These are phyloP conservation scores for Urophycis tenuis DNA, from an alignment of 2,797 vertebrate genomes.

Conservation along the genomic window DNA sequence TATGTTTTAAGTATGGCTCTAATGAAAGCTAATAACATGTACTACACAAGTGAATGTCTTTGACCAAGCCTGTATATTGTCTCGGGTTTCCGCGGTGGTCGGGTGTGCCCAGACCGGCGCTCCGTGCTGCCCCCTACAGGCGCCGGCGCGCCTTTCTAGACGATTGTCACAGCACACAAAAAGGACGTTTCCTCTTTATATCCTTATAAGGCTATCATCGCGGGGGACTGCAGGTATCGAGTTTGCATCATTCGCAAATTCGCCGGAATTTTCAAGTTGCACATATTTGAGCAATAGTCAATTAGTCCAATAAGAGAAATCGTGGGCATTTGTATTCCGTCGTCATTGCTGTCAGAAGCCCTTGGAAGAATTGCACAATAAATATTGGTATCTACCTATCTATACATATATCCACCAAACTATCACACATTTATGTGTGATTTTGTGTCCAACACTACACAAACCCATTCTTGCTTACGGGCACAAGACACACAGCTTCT, in stretches of 20 bases:
- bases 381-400: too few species aligned
- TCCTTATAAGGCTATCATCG: slow-evolving; percentile 61
- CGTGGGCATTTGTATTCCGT: too few species aligned
- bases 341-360: too few species aligned
- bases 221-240: slow-evolving; percentile 37
- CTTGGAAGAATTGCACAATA: too few species aligned
- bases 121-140: slow-evolving; percentile 50
- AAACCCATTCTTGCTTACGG: too few species aligned
- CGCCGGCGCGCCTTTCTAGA: background rate
- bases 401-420: too few species aligned
- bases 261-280: too few species aligned
- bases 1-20: background rate
- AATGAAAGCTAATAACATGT: slow-evolving; percentile 10
- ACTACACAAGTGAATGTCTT: slow-evolving; percentile 38
- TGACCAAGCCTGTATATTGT: slow-evolving; percentile 39
- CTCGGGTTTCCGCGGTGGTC: slow-evolving; percentile 4
- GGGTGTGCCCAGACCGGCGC: slow-evolving; percentile 12
- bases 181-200: slow-evolving; percentile 49
- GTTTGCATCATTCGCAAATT: background rate
- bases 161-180: slow-evolving; percentile 13
- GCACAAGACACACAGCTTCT: too few species aligned
- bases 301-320: background rate
- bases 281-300: background rate
- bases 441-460: too few species aligned
- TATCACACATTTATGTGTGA: too few species aligned